phyloP scores from a whole-genome alignment of 2,797 vertebrate species.

The Sus cebifrons region DNA sequence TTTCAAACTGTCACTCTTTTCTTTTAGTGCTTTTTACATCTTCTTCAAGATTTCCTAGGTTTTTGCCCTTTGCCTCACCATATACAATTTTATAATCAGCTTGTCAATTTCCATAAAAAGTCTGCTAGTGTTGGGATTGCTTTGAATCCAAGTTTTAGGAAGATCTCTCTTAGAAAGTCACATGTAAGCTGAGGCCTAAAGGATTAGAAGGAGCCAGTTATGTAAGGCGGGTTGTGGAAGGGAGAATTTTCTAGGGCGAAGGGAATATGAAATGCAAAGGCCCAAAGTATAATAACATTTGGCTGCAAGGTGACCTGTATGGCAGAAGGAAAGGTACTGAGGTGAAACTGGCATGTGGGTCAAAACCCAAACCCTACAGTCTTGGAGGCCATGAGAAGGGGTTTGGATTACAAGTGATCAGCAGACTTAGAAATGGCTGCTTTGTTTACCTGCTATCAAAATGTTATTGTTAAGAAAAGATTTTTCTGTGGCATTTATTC shows the following conservation, averaged over 20 bases:
- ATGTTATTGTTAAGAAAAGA: conserved; percentile 25
- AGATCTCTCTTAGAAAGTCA: not conserved
- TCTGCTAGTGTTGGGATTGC: not conserved
- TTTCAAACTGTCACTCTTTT: not conserved
- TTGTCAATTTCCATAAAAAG: conserved; percentile 7
- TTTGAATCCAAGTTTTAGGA: conserved; percentile 51
- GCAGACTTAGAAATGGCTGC: not conserved
- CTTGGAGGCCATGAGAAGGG: not conserved
- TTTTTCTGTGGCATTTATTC: conserved; percentile 67
- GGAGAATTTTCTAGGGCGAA: conserved; percentile 25
- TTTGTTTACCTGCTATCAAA: conserved; percentile 20
- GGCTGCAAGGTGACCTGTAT: not conserved
- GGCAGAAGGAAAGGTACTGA: not conserved
- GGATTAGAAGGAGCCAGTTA: not conserved
- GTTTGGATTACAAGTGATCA: not conserved
- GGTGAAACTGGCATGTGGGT: not conserved
- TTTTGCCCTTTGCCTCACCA: not conserved
- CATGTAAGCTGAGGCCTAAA: not conserved
- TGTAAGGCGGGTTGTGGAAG: no score
- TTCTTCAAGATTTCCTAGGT: not conserved
- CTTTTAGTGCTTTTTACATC: not conserved
- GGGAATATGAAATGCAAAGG: not conserved
- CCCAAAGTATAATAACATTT: not conserved
- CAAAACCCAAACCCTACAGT: not conserved
- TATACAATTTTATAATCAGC: not conserved